phyloP scores from a whole-genome alignment of 2,113 vertebrate species.

The Eidolon helvum region DNA sequence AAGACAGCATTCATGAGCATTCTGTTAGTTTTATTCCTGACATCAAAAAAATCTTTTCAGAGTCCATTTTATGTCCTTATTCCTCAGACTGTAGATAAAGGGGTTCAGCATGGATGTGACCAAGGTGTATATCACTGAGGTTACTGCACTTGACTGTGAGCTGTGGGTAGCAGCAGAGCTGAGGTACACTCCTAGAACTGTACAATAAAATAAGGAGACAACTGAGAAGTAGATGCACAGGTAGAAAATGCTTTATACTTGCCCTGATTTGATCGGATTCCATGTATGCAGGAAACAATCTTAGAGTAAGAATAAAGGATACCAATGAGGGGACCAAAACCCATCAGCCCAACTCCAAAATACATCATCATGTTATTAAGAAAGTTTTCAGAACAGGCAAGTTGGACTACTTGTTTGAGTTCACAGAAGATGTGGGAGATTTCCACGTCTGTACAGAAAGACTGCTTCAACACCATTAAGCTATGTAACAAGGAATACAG shows the following conservation, averaged over 20 bases:
- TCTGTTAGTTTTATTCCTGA: not conserved
- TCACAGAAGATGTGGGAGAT: constrained; percentile 39
- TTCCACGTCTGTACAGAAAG: not conserved
- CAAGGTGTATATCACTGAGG: not conserved
- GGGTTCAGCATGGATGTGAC: constrained; percentile 52
- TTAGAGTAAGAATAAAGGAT: constrained; percentile 12
- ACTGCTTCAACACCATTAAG: not conserved
- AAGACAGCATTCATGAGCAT: not conserved
- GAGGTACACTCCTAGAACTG: not conserved
- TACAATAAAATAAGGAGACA: constrained; percentile 33
- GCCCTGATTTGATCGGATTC: not conserved
- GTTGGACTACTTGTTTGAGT: not conserved
- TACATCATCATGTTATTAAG: not conserved
- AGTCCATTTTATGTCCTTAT: constrained; percentile 35
- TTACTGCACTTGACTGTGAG: not conserved
- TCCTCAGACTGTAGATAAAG: constrained; percentile 53
- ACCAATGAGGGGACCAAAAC: not conserved
- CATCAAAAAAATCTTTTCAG: not conserved
- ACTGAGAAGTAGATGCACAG: constrained; percentile 8
- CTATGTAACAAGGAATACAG: not conserved
- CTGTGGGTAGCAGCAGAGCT: not conserved
- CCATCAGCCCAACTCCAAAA: not conserved
- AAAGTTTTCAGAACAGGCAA: constrained; percentile 27
- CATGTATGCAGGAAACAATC: not conserved
- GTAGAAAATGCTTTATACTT: constrained; percentile 35